Percentiles rank a stretch among this genome's conserved stretches.
Conservation (phyloP, 2,113 vertebrate genomes). For the Anser brachyrhynchus region DNA sequence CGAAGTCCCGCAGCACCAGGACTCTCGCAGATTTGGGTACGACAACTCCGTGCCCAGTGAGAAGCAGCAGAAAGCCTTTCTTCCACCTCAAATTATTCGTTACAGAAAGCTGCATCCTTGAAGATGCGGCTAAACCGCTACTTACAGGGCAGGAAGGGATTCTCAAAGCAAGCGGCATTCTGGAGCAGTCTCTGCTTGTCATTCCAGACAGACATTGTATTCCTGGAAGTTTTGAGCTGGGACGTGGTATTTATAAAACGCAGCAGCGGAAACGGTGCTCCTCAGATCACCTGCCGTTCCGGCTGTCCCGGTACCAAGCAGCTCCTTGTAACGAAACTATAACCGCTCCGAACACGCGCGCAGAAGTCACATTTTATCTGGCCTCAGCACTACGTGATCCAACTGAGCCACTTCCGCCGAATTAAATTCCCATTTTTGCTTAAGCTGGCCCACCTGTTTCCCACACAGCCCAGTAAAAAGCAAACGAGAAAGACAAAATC, state of each 20-base stretch:
- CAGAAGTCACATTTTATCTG: background rate
- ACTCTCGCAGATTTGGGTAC: background rate
- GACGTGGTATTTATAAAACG: conserved; percentile 10
- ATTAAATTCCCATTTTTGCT: background rate
- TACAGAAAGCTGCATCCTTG: background rate
- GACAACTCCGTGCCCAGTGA: conserved; percentile 29
- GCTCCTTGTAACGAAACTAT: background rate
- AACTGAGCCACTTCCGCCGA: background rate
- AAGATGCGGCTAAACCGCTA: rapidly evolving
- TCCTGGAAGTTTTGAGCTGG: conserved; percentile 53
- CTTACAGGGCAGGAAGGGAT: background rate
- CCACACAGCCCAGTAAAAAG: background rate
- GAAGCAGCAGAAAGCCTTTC: conserved; percentile 24
- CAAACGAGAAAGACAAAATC: background rate
- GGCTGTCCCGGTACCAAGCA: background rate
- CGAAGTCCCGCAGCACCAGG: background rate
- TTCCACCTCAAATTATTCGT: background rate
- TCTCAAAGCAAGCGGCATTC: background rate
- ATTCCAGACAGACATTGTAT: background rate
- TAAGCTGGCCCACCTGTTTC: background rate
- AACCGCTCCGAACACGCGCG: background rate
- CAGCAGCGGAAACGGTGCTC: background rate
- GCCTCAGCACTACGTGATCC: background rate
- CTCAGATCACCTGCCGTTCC: conserved; percentile 27
- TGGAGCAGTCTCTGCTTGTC: background rate